Base-by-base conservation (phyloP, 2,797 vertebrate species). In the Micrastur ruficollis region DNA sequence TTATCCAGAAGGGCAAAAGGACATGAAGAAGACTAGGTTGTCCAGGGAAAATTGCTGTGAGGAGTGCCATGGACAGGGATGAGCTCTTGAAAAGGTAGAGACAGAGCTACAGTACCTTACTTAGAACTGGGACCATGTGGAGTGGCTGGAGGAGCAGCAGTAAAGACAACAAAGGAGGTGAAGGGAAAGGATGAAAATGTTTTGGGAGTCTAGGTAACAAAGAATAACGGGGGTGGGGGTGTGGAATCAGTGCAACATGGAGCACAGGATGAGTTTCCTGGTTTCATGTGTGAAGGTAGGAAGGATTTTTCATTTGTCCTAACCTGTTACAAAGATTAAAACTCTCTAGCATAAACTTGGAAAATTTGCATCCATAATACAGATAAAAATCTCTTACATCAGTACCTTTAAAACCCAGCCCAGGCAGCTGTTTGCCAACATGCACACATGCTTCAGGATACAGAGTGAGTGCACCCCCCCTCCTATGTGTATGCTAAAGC, bases 351-450 rank as follows among this genome's bases (percentile, higher is more conserved):
- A 7, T 5, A 50, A 66, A 74, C 47, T 72, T 93, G 90, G 74
- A 86, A 86, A 58, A 50, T 32, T 56, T 91, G 7, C 47, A 59
- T 95, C 18, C 42, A 1, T 75, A 52, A 25, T 47, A 34, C 25
- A 86, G 71, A 75, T 90, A 56, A 87, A 91, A 96, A 86, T 91
- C 66, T 86, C 47, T 95, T 88, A 23, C 59, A 55, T 94, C 79
- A 66, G 20, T 92, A 38, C 36, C 42, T 83, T 17, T 67, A 71
- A 78, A 86, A 70, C 29, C 85, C 70, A 71, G 40, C 76, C 79
- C 58, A 53, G 14, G 61, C 42, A 63, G 61, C 61, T 93, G 70
- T 86, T 93, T 75, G 78, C 38, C 38, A 71, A 6, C 20, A 21
- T 10, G 31, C 8, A 31, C n/a, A 12, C 0, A 0, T 80, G 38